Base-by-base conservation (phyloP, 2,797 vertebrate genomes). In the Spinus pinus region DNA sequence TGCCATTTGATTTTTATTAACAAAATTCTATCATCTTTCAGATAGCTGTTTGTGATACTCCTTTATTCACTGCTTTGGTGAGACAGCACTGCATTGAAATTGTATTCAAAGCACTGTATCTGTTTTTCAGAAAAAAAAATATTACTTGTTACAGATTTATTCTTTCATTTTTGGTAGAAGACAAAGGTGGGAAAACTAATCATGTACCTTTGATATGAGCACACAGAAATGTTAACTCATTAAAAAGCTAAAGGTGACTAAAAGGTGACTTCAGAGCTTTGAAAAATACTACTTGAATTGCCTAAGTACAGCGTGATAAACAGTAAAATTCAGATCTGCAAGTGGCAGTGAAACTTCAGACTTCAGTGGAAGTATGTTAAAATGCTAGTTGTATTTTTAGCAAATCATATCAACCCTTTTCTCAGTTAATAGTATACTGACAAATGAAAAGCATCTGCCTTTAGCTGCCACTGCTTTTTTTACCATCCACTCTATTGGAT, bases 211-310 rank as follows among this genome's bases (percentile, higher is more conserved):
- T 65, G 54, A 39, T 46, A 75, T 30, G 14, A 30, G 33, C 61
- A 66, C 1, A 8, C 14, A 61, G 15, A 81, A 88, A 81, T 24
- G 22, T 14, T 67, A 74, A 44, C 13, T 50, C 39, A 78, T 11
- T 53, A 39, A 83, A 86, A 89, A 82, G 1, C 19, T 27, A n/a
- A 60, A 83, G 27, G 27, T 16, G 25, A 86, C 14, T 24, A 24
- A 56, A 88, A 83, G 30, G 27, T 12, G 25, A 90, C 42, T 86
- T 84, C 46, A 47, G 18, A 81, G 24, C 35, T 91, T 57, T 49
- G 35, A 71, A 91, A 95, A 91, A 57, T 0, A 1, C 51, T 60
- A 77, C 31, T 51, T 1, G 3, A 64, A 39, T n/a, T 57, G n/a
- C n/a, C 0, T 27, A n/a, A 0, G 1, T 16, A 53, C 3, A 71